Evolutionary conservation across 2,797 vertebrate genomes (phyloP).

Genomic region (Eremophila alpestris): DNA sequence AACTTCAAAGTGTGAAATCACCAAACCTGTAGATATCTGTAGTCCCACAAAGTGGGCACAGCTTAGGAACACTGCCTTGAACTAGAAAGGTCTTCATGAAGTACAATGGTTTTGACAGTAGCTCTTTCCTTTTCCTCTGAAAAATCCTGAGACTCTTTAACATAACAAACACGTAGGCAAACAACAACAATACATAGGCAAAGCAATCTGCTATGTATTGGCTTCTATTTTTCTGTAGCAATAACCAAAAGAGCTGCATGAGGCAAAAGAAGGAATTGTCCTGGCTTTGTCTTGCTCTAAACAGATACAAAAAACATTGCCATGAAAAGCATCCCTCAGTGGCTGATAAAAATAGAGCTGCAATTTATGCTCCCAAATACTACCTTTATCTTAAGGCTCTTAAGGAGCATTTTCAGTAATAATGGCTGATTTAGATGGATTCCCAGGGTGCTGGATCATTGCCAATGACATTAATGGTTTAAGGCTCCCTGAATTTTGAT

Average conservation of each 20-base stretch:
- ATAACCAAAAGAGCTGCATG: slow-evolving; percentile 23
- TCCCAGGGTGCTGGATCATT: slow-evolving; percentile 73
- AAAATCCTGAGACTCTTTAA: background rate
- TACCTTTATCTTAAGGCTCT: slow-evolving; percentile 66
- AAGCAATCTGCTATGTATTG: background rate
- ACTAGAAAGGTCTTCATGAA: background rate
- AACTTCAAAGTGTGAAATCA: background rate
- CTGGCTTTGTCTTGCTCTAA: slow-evolving; percentile 26
- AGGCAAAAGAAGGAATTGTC: slow-evolving; percentile 30
- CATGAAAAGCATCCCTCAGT: slow-evolving; percentile 60
- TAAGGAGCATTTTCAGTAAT: slow-evolving; percentile 69
- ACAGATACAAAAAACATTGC: background rate
- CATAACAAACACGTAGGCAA: background rate
- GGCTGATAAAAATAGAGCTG: slow-evolving; percentile 64
- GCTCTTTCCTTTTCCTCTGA: background rate
- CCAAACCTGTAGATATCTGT: background rate
- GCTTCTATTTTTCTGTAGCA: background rate
- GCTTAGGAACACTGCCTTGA: background rate
- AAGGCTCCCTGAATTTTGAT: slow-evolving; percentile 80
- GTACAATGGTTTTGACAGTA: background rate
- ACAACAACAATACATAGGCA: background rate
- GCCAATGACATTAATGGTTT: slow-evolving; percentile 81
- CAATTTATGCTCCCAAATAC: slow-evolving; percentile 65
- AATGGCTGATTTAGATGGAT: slow-evolving; percentile 80
- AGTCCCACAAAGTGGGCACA: background rate